Evolutionary conservation across 2,113 vertebrate genomes (phyloP).

Genomic region (Pitta sordida): DNA sequence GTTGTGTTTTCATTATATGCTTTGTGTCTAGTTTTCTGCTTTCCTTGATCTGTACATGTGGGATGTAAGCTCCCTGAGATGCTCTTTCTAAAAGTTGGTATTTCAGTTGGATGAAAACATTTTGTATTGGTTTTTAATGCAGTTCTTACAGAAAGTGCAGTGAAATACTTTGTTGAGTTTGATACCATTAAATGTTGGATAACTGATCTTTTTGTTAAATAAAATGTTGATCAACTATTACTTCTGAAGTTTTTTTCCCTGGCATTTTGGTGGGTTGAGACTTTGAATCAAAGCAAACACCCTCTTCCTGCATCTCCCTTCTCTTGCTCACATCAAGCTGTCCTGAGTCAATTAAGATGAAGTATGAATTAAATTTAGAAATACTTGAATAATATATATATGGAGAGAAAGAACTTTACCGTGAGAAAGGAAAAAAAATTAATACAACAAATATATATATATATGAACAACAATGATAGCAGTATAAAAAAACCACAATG

Average conservation of each 20-base stretch:
- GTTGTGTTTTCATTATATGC: not conserved
- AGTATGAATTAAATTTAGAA: too few species aligned
- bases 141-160: slow-evolving; percentile 12
- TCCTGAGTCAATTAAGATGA: too few species aligned
- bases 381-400: too few species aligned
- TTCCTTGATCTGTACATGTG: not conserved
- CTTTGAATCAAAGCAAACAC: not conserved
- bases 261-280: not conserved
- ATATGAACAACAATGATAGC: too few species aligned
- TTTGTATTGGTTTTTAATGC: slow-evolving; percentile 45
- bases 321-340: too few species aligned
- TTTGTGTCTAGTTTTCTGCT: not conserved
- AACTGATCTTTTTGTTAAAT: slow-evolving; percentile 60
- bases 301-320: not conserved
- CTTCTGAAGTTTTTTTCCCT: not conserved
- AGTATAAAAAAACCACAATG: too few species aligned
- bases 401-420: too few species aligned
- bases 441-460: too few species aligned
- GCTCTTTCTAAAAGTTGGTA: not conserved
- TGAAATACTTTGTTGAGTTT: not conserved
- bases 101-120: slow-evolving; percentile 36
- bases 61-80: not conserved
- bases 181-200: slow-evolving; percentile 29
- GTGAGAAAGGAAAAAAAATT: too few species aligned
- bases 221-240: slow-evolving; percentile 34